Evolutionary conservation across 1,140 invertebrate species (phyloP).

Genomic region (Drosophila azteca): DNA sequence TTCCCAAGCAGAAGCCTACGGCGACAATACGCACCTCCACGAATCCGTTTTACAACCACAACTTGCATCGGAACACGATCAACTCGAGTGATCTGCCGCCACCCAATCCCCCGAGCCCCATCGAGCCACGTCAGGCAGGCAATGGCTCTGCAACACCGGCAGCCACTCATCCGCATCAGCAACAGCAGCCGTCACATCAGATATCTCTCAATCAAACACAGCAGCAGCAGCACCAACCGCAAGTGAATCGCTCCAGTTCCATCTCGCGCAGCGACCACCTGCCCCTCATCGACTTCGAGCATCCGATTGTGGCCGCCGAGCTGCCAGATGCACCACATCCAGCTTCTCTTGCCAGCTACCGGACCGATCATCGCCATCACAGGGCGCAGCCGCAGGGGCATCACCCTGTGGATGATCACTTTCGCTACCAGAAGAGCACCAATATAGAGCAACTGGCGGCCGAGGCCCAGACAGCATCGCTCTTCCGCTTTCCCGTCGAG

Average conservation of each 20-base stretch:
- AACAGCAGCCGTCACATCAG: conserved; percentile 19
- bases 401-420: conserved; percentile 42
- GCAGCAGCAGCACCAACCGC: conserved; percentile 33
- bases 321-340: conserved; percentile 29
- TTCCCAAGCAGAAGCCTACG: conserved; percentile 71
- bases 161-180: conserved; percentile 18
- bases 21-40: conserved; percentile 58
- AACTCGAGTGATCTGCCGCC: conserved; percentile 47
- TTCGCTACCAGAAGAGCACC: conserved; percentile 54
- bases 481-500: conserved; percentile 80
- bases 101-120: conserved; percentile 63
- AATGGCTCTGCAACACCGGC: conserved; percentile 4
- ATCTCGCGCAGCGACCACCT: conserved; percentile 75
- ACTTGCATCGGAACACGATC: conserved; percentile 49
- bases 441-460: conserved; percentile 74
- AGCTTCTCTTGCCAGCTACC: conserved; percentile 39
- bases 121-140: conserved; percentile 61
- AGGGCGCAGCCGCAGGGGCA: conserved; percentile 2
- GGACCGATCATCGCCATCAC: conserved; percentile 29
- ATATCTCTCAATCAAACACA: conserved; percentile 19
- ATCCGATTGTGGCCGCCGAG: conserved; percentile 76
- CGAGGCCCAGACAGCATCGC: conserved; percentile 75
- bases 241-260: conserved; percentile 53
- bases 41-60: conserved; percentile 74
- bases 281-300: conserved; percentile 74